Percentiles rank a stretch among this genome's conserved stretches.
Conservation (phyloP, 2,888 invertebrate species). For the Tachystola acroxantha region DNA sequence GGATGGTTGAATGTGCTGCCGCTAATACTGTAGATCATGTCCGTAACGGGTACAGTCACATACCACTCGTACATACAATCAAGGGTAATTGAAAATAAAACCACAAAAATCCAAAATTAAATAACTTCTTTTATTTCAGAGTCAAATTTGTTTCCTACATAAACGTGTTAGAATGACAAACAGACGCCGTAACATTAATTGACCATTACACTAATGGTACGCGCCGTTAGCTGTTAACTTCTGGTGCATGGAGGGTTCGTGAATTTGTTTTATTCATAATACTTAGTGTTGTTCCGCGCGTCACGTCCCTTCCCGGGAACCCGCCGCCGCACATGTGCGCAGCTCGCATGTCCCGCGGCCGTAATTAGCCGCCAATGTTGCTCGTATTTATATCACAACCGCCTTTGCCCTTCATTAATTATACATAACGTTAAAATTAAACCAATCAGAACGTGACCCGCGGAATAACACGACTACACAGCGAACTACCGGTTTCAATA, state of each 20-base stretch:
- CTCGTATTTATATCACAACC: slow-evolving; percentile 48
- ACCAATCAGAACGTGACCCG: slow-evolving; percentile 17
- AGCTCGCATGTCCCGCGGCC: slow-evolving; percentile 24
- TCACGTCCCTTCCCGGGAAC: slow-evolving; percentile 25
- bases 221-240: slow-evolving; percentile 52
- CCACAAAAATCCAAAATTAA: slow-evolving; percentile 73
- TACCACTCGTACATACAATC: too few relatives aligned
- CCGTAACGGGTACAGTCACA: too few relatives aligned
- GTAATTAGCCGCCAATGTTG: slow-evolving; percentile 40
- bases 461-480: slow-evolving; percentile 33
- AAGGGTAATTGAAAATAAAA: too few relatives aligned
- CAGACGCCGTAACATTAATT: slow-evolving; percentile 70
- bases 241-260: slow-evolving; percentile 56
- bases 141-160: slow-evolving; percentile 78
- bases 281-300: slow-evolving; percentile 26
- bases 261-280: slow-evolving; percentile 24
- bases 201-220: slow-evolving; percentile 69
- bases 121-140: slow-evolving; percentile 78
- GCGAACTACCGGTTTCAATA: slow-evolving; percentile 49
- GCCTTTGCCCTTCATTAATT: slow-evolving; percentile 8
- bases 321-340: slow-evolving; percentile 18
- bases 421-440: not conserved
- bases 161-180: slow-evolving; percentile 73
- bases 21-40: too few relatives aligned
- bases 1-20: too few relatives aligned